Evolutionary conservation across 2,113 vertebrate species (phyloP).

Genomic region (Xerus inauris): DNA sequence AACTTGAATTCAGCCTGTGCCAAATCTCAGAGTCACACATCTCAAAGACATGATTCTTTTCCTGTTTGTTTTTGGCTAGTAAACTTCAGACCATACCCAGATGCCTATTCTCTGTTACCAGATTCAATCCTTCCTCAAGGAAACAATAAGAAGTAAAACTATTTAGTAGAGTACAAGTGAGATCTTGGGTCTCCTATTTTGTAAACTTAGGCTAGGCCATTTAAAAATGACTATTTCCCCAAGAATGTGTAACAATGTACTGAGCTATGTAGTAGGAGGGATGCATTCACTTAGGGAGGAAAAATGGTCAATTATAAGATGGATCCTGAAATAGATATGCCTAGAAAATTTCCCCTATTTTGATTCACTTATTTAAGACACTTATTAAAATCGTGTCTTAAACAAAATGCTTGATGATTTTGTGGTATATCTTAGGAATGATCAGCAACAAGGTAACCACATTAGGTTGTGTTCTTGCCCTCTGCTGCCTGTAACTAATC

Average conservation of each 20-base stretch:
- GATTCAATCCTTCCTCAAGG: not conserved
- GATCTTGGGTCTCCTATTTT: not conserved
- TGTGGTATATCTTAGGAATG: not conserved
- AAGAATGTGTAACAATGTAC: not conserved
- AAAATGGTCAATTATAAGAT: constrained; percentile 47
- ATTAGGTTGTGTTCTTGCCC: not conserved
- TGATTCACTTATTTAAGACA: constrained; percentile 39
- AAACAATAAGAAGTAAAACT: constrained; percentile 7
- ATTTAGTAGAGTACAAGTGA: constrained; percentile 19
- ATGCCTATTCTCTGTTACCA: constrained; percentile 21
- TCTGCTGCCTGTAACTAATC: not conserved
- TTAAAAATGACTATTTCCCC: constrained; percentile 42
- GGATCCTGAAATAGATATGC: constrained; percentile 21
- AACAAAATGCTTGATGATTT: constrained; percentile 39
- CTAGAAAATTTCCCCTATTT: not conserved
- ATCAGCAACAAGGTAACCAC: not conserved
- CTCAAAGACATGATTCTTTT: constrained; percentile 47
- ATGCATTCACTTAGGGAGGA: not conserved
- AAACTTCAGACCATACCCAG: constrained; percentile 35
- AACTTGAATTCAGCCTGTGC: constrained; percentile 29
- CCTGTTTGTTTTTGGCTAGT: constrained; percentile 54
- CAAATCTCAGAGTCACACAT: constrained; percentile 56
- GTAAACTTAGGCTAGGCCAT: not conserved
- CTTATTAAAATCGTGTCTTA: constrained; percentile 51
- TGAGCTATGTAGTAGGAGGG: not conserved